Evolutionary conservation across 2,797 vertebrate genomes (phyloP), one percentile per base, ranked within the genome.

Genomic region (Enteromius thamalakanensis): DNA sequence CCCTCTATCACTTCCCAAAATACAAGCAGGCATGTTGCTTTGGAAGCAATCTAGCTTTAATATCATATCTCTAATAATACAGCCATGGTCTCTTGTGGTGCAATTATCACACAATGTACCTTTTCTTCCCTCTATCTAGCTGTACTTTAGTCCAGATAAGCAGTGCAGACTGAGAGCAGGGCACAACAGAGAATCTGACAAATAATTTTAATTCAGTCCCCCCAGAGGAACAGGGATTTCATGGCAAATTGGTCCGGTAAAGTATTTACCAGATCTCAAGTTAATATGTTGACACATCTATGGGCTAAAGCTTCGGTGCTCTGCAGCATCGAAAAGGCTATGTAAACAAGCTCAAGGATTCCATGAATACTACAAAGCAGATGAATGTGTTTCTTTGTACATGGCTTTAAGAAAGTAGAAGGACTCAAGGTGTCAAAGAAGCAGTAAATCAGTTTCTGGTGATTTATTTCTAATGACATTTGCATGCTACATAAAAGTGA

Each of bases 231-330:
- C 51, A 62, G 37, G 51, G 64, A 79, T 80, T 76, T 76, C 17
- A 47, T 19, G 75, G 71, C 26, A 76, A 79, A 77, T 86, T 60
- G 40, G 78, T 70, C 68, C 76, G 70, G 47, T 29, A 75, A 49
- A 58, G 70, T 67, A 55, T 85, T 86, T 65, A 72, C 34, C 14
- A 65, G 64, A 78, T 80, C 71, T 84, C 19, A 4, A 79, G 71
- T 82, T 71, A 37, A 55, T 37, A 69, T 76, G 76, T 65, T 78
- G 23, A 79, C 51, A 45, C 64, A 76, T 85, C 83, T 65, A 87
- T 87, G 74, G 84, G 55, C 58, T 84, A 78, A 60, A 85, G 86
- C 75, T 32, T 79, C 58, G 40, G 69, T 40, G 51, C 53, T 80
- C 72, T 65, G 76, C 37, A 53, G 47, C 67, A 72, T 62, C 42